Evolutionary conservation across 2,113 vertebrate genomes (phyloP).

Genomic region (Cyprinodon tularosa): DNA sequence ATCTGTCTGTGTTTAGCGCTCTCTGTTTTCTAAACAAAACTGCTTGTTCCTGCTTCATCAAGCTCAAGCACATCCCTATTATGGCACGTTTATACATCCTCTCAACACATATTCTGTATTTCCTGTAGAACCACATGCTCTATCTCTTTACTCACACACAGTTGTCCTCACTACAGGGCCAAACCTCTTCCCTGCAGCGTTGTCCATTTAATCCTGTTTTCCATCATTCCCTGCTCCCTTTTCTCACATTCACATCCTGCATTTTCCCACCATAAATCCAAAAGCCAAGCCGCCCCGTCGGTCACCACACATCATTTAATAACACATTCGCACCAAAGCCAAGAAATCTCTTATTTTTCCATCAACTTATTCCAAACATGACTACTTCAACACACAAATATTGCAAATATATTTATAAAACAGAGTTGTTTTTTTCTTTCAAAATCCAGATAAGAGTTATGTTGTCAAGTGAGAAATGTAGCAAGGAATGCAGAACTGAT

Average conservation of each 20-base stretch:
- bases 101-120: not conserved
- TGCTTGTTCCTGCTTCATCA: slow-evolving; percentile 7
- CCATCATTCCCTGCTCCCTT: slow-evolving; percentile 54
- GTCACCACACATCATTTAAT: slow-evolving; percentile 50
- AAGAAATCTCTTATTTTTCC: slow-evolving; percentile 4
- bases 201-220: slow-evolving; percentile 68
- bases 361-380: slow-evolving; percentile 17
- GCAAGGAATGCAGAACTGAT: not conserved
- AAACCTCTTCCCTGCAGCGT: slow-evolving; percentile 46
- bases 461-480: not conserved
- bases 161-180: slow-evolving; percentile 35
- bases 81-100: slow-evolving; percentile 35
- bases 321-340: slow-evolving; percentile 25
- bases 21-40: slow-evolving; percentile 14
- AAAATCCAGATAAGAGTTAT: too few relatives aligned
- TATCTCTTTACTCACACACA: slow-evolving; percentile 32
- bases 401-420: slow-evolving; percentile 8
- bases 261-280: slow-evolving; percentile 52
- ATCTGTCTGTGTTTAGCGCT: slow-evolving; percentile 23
- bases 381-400: slow-evolving; percentile 13
- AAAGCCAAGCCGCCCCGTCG: not conserved
- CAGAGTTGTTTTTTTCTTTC: not conserved
- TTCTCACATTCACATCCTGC: slow-evolving; percentile 47
- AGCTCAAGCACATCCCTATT: slow-evolving; percentile 30
- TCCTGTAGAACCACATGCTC: slow-evolving; percentile 6